Evolutionary conservation across 2,113 vertebrate species (phyloP), one percentile per base, ranked within the genome.

Genomic region (Eleginops maclovinus): DNA sequence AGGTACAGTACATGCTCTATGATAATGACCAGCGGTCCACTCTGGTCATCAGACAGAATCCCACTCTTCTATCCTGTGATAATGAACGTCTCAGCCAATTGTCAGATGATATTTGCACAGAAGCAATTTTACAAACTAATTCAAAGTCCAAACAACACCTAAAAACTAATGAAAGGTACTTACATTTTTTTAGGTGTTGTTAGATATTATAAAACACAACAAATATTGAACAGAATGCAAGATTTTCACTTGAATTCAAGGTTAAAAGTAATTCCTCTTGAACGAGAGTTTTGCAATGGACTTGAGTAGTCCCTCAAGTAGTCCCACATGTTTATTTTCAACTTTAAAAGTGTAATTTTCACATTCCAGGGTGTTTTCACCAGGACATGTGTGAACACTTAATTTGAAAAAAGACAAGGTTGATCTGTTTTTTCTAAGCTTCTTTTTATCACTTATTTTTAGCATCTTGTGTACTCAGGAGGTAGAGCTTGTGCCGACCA

Each of bases 311-410:
- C 28, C 28, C 28, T 31, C 28, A 31, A 31, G 28, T 31, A 31
- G 28, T 31, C 5, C 31, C 5, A 7, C 31, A n/a, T n/a, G n/a
- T n/a, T n/a, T n/a, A n/a, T n/a, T n/a, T n/a, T n/a, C n/a, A n/a
- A n/a, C n/a, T n/a, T n/a, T n/a, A 44, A 58, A 58, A 47, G 21
- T 21, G 47, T 28, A 49, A 72, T 77, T 72, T 72, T 60, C 19
- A 3, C 67, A 41, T 67, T 47, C 0, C 73, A 6, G 54, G 55
- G 50, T n/a, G 61, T 15, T 51, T 65, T 12, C 22, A 54, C 12
- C 2, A 7, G 43, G 50, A 69, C 40, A 56, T 70, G 7, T 17
- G 16, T 40, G 47, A 62, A 12, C 55, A 54, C 26, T 40, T 54
- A 26, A 5, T 47, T 31, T 8, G 46, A 46, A 16, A 46, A 46